A percentile compares a stretch with the other conserved stretches of the same genome.
These are phyloP conservation scores for Rhopalosiphum maidis DNA, from an alignment of 1,140 invertebrate genomes.

Conservation along the genomic window DNA sequence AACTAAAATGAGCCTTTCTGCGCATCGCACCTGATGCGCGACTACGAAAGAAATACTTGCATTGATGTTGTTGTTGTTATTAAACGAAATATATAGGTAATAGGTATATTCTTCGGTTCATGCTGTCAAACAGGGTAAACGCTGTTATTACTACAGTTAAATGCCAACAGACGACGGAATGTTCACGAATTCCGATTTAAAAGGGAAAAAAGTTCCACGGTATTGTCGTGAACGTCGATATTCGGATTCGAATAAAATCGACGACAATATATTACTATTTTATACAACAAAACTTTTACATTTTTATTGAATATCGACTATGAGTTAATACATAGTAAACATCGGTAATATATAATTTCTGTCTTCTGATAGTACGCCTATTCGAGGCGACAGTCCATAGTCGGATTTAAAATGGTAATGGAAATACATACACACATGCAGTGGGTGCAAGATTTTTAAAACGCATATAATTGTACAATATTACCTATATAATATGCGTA, in stretches of 20 bases:
- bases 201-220: neutral
- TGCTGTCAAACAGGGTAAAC: neutral
- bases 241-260: neutral
- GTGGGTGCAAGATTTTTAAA: neutral
- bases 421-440: neutral
- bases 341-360: no score
- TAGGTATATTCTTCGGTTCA: neutral
- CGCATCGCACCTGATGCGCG: neutral
- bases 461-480: neutral
- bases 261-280: neutral
- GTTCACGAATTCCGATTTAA: neutral
- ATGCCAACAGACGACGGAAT: neutral
- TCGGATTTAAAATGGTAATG: neutral
- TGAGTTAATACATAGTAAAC: neutral
- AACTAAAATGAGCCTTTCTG: neutral
- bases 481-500: no score
- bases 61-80: neutral
- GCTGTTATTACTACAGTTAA: no score
- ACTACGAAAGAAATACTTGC: neutral
- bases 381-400: neutral
- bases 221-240: neutral
- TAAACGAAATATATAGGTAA: neutral
- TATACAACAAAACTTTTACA: neutral
- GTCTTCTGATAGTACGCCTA: no score
- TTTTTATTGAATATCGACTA: neutral